These are phyloP conservation scores for Gastrophryne carolinensis DNA, from an alignment of 2,797 vertebrate genomes.

Conservation along the genomic window DNA sequence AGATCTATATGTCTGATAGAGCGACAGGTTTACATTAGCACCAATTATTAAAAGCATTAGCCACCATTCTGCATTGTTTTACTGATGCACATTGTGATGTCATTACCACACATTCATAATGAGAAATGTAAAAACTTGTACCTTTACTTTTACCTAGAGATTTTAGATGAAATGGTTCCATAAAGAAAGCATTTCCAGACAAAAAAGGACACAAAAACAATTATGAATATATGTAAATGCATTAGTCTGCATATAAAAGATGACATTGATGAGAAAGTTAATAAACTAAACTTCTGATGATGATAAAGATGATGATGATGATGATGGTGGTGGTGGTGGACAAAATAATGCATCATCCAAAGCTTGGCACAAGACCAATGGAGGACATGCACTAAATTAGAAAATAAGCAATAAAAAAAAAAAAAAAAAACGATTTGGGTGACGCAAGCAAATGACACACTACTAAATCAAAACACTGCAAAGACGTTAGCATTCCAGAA, in stretches of 20 bases:
- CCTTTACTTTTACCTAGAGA: conserved; percentile 99
- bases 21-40: too few species aligned
- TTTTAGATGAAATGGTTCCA: conserved; percentile 95
- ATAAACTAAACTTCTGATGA: conserved; percentile 47
- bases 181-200: conserved; percentile 95
- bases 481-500: conserved; percentile 70
- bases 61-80: conserved; percentile 27
- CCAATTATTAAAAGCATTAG: too few species aligned
- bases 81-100: conserved; percentile 55
- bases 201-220: conserved; percentile 83
- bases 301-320: conserved; percentile 54
- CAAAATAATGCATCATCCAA: conserved; percentile 47
- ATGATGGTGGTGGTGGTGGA: conserved; percentile 54
- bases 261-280: conserved; percentile 62
- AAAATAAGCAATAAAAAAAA: conserved; percentile 62
- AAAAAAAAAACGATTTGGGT: conserved; percentile 51
- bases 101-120: conserved; percentile 59
- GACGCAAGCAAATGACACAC: conserved; percentile 53
- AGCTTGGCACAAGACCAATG: conserved; percentile 51
- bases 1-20: too few species aligned
- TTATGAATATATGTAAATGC: conserved; percentile 77
- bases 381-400: conserved; percentile 66
- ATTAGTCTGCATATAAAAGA: conserved; percentile 61
- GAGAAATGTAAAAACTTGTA: conserved; percentile 77
- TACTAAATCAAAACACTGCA: conserved; percentile 55